phyloP scores from a whole-genome alignment of 1,140 invertebrate species.

The Achatina immaculata region DNA sequence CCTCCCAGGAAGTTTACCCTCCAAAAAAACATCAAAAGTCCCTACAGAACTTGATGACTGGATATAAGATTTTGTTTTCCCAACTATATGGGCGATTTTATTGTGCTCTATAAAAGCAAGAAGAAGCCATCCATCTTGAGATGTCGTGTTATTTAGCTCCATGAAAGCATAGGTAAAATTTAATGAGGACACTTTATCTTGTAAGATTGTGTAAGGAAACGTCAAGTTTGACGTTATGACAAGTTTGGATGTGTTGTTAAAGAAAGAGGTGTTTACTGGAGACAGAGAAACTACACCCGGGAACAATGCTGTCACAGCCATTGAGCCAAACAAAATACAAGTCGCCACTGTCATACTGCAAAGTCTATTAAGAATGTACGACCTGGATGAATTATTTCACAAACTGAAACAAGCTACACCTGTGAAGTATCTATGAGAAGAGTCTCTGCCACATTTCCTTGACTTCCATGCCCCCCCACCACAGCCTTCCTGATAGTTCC shows the following conservation, averaged over 20 bases:
- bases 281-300: too few relatives aligned
- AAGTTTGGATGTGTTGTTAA: not conserved
- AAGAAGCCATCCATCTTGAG: not conserved
- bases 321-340: too few relatives aligned
- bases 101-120: not conserved
- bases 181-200: not conserved
- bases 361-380: too few relatives aligned
- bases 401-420: too few relatives aligned
- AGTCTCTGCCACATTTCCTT: too few relatives aligned
- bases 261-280: too few relatives aligned
- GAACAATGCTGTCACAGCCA: too few relatives aligned
- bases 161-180: not conserved
- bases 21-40: not conserved
- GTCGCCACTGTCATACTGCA: too few relatives aligned
- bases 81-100: not conserved
- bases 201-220: slow-evolving; percentile 6
- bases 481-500: too few relatives aligned
- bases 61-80: not conserved
- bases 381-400: too few relatives aligned
- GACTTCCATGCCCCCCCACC: too few relatives aligned
- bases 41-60: not conserved
- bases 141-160: not conserved
- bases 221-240: not conserved
- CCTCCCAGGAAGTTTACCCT: slow-evolving; percentile 19
- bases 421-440: too few relatives aligned